Percentiles rank a stretch among this genome's conserved stretches.
Evolutionary conservation across 2,797 vertebrate species (phyloP).

Genomic region (Kryptolebias ocellatus): DNA sequence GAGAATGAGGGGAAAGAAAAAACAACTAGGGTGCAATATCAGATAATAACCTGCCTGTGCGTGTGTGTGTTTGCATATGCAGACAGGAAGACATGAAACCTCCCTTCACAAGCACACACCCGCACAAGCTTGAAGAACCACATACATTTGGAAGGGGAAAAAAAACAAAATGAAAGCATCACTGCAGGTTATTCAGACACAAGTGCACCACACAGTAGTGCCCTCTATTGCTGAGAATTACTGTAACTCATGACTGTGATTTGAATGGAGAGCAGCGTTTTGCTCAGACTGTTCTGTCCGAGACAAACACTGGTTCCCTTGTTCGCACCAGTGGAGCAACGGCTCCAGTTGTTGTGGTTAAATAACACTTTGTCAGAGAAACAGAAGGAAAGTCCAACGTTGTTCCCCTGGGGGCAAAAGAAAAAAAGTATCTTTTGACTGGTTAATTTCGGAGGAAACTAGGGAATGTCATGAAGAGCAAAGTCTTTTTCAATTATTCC

Average conservation of each 20-base stretch:
- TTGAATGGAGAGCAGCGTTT: slow-evolving; percentile 58
- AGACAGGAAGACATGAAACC: slow-evolving; percentile 25
- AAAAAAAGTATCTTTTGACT: slow-evolving; percentile 15
- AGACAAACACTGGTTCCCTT: slow-evolving; percentile 65
- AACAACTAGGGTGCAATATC: slow-evolving; percentile 53
- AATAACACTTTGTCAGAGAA: slow-evolving; percentile 56
- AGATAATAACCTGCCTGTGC: slow-evolving; percentile 57
- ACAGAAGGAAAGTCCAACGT: slow-evolving; percentile 50
- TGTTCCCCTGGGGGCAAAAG: slow-evolving; percentile 53
- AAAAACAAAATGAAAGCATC: neutral
- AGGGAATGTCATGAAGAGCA: neutral
- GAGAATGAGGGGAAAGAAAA: slow-evolving; percentile 46
- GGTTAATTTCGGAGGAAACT: neutral
- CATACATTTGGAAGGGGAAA: slow-evolving; percentile 24
- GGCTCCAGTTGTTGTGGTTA: slow-evolving; percentile 66
- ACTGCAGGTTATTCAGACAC: slow-evolving; percentile 29
- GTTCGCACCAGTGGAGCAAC: slow-evolving; percentile 48
- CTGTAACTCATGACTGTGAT: slow-evolving; percentile 52
- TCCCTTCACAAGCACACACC: slow-evolving; percentile 15
- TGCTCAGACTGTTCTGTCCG: slow-evolving; percentile 41
- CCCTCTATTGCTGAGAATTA: slow-evolving; percentile 52
- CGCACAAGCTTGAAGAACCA: slow-evolving; percentile 23
- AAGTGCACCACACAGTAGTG: slow-evolving; percentile 36
- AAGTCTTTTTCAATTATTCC: neutral
- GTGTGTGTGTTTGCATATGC: slow-evolving; percentile 15